Conservation (phyloP, 2,113 vertebrate species). For the Thunnus maccoyii region DNA sequence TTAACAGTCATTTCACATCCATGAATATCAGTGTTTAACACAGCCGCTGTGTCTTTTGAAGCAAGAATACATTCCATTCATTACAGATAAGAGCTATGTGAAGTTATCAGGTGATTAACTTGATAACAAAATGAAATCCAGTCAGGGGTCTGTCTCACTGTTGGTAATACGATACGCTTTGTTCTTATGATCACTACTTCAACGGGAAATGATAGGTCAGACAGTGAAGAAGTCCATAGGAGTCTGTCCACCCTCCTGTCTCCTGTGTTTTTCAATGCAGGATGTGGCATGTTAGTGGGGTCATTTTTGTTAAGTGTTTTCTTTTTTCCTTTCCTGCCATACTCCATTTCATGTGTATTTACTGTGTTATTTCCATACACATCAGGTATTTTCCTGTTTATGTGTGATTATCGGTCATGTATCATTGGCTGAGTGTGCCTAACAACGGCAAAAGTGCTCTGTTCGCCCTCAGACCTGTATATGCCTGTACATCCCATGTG, state of each 20-base stretch:
- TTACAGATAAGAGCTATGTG: conserved; percentile 76
- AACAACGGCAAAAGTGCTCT: conserved; percentile 67
- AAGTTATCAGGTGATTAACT: conserved; percentile 76
- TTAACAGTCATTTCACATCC: conserved; percentile 57
- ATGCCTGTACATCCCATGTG: conserved; percentile 80
- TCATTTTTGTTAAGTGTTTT: conserved; percentile 71
- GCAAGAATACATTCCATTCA: conserved; percentile 69
- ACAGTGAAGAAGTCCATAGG: conserved; percentile 46
- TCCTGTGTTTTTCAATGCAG: conserved; percentile 57
- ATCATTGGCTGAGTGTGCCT: conserved; percentile 81
- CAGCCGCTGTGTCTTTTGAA: conserved; percentile 52
- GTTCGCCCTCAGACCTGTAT: conserved; percentile 71
- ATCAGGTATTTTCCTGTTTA: conserved; percentile 81
- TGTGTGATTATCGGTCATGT: conserved; percentile 82
- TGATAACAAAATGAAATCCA: conserved; percentile 87
- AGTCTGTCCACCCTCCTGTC: conserved; percentile 60
- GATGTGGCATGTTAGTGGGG: conserved; percentile 79
- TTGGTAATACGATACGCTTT: conserved; percentile 54
- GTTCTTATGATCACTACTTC: conserved; percentile 61
- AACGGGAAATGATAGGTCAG: conserved; percentile 57
- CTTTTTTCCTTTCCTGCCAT: conserved; percentile 68
- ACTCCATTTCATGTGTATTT: conserved; percentile 81
- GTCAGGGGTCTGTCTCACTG: conserved; percentile 66
- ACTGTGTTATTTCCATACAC: conserved; percentile 75
- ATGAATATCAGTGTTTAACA: conserved; percentile 58